Conservation (phyloP, 2,113 vertebrate genomes). For the Diadophis punctatus region DNA sequence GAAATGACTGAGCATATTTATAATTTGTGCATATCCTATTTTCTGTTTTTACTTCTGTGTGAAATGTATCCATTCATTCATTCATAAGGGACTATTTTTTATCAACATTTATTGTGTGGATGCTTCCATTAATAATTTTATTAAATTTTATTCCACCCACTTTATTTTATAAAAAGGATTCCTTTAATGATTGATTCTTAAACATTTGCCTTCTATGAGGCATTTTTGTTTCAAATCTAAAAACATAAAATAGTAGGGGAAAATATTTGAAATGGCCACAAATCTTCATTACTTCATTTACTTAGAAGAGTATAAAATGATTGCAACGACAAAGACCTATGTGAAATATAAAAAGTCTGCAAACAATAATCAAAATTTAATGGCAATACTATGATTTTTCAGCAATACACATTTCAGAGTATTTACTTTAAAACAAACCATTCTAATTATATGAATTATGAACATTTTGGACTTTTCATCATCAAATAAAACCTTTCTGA, state of each 20-base stretch:
- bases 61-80: not conserved
- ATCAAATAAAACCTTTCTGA: not conserved
- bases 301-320: not conserved
- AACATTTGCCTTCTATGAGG: not conserved
- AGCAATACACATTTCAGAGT: not conserved
- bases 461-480: not conserved
- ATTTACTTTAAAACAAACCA: not conserved
- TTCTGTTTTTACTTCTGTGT: not conserved
- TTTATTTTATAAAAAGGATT: not conserved
- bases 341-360: not conserved
- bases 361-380: not conserved
- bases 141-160: not conserved
- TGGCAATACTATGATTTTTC: not conserved
- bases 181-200: not conserved
- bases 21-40: not conserved
- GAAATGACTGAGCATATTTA: not conserved
- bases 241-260: not conserved
- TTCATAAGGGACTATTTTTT: not conserved
- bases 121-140: not conserved
- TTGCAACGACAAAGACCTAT: not conserved
- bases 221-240: not conserved
- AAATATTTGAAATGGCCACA: not conserved
- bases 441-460: not conserved
- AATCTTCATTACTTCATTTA: not conserved
- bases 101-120: not conserved